These are phyloP conservation scores for Albula goreensis DNA, from an alignment of 2,113 vertebrate genomes.

Conservation along the genomic window DNA sequence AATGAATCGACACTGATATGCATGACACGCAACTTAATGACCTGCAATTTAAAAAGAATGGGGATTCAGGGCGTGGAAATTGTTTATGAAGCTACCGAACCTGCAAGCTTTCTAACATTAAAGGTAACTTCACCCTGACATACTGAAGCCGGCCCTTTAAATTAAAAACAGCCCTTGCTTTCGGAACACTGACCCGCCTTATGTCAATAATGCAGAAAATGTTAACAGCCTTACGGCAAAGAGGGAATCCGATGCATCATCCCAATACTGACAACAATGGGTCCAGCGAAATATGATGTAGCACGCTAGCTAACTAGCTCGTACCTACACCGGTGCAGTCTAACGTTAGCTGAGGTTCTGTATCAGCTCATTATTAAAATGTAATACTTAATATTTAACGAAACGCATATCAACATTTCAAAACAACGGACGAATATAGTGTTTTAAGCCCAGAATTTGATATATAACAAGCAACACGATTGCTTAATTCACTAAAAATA, in stretches of 20 bases:
- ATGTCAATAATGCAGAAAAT: background rate
- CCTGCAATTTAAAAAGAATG: background rate
- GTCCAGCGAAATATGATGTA: background rate
- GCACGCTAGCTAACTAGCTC: background rate
- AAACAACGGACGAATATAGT: too few species aligned
- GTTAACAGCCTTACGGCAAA: background rate
- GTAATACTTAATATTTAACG: too few species aligned
- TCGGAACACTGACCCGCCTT: background rate
- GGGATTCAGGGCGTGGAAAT: background rate
- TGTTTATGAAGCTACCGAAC: background rate
- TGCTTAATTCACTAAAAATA: background rate
- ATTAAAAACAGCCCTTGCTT: background rate
- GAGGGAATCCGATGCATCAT: background rate
- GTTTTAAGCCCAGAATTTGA: background rate
- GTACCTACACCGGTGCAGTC: background rate
- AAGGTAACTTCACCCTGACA: background rate
- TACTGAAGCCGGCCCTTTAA: background rate
- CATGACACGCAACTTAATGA: background rate
- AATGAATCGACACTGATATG: background rate
- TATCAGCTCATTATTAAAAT: background rate
- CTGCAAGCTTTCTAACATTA: background rate
- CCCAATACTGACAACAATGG: constrained; percentile 9
- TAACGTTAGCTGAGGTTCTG: background rate
- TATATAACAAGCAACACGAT: background rate
- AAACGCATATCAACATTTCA: too few species aligned